A percentile compares a stretch with the other conserved stretches of the same genome.
These are phyloP conservation scores for Ceratosolen fusciceps DNA, from an alignment of 1,140 invertebrate genomes.

Conservation along the genomic window DNA sequence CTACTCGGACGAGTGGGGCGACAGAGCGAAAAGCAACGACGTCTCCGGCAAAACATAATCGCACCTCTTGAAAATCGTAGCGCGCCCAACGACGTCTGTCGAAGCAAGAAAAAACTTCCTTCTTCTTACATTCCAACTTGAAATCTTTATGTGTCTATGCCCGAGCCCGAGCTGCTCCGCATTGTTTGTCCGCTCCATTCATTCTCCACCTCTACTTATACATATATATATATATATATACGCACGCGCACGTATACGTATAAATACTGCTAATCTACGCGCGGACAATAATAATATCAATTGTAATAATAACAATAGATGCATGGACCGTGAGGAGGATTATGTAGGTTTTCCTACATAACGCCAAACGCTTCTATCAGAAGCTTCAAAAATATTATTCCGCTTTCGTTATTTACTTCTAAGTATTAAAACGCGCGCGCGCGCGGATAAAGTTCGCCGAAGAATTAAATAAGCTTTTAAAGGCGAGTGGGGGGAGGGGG, in stretches of 20 bases:
- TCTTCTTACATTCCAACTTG: slow-evolving; percentile 28
- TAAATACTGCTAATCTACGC: no score
- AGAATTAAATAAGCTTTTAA: background rate
- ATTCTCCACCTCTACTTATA: no score
- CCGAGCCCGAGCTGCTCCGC: no score
- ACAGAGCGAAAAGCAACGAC: slow-evolving; percentile 3
- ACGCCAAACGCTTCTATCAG: no score
- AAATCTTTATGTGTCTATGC: background rate
- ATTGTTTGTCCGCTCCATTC: no score
- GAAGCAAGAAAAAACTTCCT: background rate
- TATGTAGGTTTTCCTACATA: slow-evolving; percentile 14
- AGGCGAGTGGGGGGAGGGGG: background rate
- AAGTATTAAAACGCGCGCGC: background rate
- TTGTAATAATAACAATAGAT: no score
- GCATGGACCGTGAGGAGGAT: background rate
- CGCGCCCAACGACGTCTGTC: background rate
- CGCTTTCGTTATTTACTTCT: background rate
- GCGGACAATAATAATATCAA: no score
- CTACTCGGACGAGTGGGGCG: background rate
- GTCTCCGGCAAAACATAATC: slow-evolving; percentile 24
- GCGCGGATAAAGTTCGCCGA: background rate
- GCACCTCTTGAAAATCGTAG: slow-evolving; percentile 12
- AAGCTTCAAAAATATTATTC: background rate
- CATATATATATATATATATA: no score
- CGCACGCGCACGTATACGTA: no score